Base-by-base conservation (phyloP, 2,888 invertebrate genomes). In the Agrilus cyanescens region DNA sequence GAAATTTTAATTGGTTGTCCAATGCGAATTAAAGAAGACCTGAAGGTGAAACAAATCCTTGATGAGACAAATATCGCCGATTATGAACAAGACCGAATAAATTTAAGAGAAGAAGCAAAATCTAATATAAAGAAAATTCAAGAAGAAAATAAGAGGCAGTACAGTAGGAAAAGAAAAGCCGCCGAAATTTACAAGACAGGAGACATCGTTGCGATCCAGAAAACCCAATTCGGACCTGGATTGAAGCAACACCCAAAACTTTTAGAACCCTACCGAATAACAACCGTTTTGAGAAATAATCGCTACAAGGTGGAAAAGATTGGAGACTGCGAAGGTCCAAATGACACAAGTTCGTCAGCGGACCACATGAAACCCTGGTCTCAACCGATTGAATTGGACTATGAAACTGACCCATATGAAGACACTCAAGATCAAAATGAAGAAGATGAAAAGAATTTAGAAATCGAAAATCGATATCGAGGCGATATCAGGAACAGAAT, bases 191-290 rank as follows among this genome's bases (percentile, higher is more conserved):
- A 37, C 34, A 15, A 44, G n/a, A 43, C 45, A 15, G 51, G 40
- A 12, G 50, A 53, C 18, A 13, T 52, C 12, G 59, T 59, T 0
- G 59, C 58, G 2, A 58, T 60, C 18, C 52, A 58, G 40, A 40
- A 55, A 7, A 58, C 59, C 2, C 59, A 62, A 39, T 57, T 56
- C 46, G 56, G 53, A 1, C 43, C 51, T 8, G 58, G 56, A 1
- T 31, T 56, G 8, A 62, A 62, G 42, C 38, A 60, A 4, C 45
- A 50, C 25, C 36, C 51, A 1, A 59, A 59, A 45, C 60, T 53
- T 41, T 41, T 62, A 12, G 61, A 59, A 2, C 58, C 60, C 4
- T 60, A 62, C 41, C 40, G 46, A 18, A 43, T 60, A n/a, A 44
- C 45, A 29, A 51, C 47, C 33, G 46, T 47, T 1, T 48, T 53